Evolutionary conservation across 92 coral and sea anemone genomes (phyloP).

Genomic region (Phenganax marumi): DNA sequence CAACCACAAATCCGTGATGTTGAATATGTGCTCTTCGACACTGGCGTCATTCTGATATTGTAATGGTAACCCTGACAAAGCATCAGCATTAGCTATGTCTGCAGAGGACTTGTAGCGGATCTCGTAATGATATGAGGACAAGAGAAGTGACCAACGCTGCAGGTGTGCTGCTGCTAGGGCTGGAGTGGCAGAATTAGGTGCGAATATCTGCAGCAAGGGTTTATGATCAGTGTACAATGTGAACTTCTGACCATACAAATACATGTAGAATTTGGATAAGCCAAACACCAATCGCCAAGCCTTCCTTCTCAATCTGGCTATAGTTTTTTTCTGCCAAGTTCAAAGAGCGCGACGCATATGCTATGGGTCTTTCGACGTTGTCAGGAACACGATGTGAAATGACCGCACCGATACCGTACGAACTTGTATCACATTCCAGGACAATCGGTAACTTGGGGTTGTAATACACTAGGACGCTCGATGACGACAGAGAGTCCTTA

Average conservation of each 20-base stretch:
- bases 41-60: conserved; percentile 36
- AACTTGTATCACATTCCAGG: not conserved
- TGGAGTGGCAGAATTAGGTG: conserved; percentile 54
- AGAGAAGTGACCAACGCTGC: conserved; percentile 34
- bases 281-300: too few relatives aligned
- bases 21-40: too few relatives aligned
- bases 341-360: not conserved
- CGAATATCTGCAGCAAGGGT: conserved; percentile 49
- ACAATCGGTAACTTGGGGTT: not conserved
- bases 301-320: too few relatives aligned
- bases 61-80: conserved; percentile 30
- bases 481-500: conserved; percentile 48
- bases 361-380: not conserved
- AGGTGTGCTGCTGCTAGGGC: conserved; percentile 21
- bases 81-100: conserved; percentile 37
- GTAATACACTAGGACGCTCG: conserved; percentile 29
- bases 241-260: conserved; percentile 51
- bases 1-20: conserved; percentile 23
- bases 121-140: conserved; percentile 15
- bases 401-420: not conserved
- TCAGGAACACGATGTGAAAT: not conserved
- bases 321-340: too few relatives aligned
- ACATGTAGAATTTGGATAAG: too few relatives aligned
- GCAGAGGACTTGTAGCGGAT: conserved; percentile 26
- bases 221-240: conserved; percentile 49